phyloP scores from a whole-genome alignment of 2,888 invertebrate genomes.

The Micoletzkya japonica region DNA sequence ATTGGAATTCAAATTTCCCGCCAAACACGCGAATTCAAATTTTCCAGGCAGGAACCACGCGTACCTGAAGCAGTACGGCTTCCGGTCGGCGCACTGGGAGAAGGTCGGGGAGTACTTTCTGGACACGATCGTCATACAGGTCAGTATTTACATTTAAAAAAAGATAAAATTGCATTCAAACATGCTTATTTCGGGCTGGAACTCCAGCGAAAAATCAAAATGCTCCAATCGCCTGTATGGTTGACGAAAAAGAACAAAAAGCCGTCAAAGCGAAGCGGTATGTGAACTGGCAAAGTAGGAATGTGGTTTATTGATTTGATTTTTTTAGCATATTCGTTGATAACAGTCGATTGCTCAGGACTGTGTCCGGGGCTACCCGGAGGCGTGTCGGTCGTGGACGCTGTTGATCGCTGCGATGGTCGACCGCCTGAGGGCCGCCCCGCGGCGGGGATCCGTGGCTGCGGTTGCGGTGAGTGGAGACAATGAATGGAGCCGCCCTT shows the following conservation, averaged over 20 bases:
- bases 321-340: not conserved
- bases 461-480: not conserved
- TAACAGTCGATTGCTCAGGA: no score
- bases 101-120: conserved; percentile 57
- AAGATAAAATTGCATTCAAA: not conserved
- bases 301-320: not conserved
- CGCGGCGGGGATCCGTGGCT: conserved; percentile 39
- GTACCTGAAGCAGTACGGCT: conserved; percentile 53
- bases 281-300: no score
- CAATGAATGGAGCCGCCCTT: not conserved
- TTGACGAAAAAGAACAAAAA: no score
- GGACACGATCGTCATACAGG: conserved; percentile 59
- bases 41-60: conserved; percentile 52
- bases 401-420: conserved; percentile 55
- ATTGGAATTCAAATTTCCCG: not conserved
- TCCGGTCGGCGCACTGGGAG: conserved; percentile 56
- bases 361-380: conserved; percentile 57
- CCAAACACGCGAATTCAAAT: no score
- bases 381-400: conserved; percentile 58
- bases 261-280: no score
- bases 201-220: not conserved
- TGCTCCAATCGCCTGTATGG: no score
- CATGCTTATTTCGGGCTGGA: not conserved
- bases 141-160: conserved; percentile 8
- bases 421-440: conserved; percentile 49